Evolutionary conservation across 2,113 vertebrate species (phyloP).

Genomic region (Malurus cyaneus): DNA sequence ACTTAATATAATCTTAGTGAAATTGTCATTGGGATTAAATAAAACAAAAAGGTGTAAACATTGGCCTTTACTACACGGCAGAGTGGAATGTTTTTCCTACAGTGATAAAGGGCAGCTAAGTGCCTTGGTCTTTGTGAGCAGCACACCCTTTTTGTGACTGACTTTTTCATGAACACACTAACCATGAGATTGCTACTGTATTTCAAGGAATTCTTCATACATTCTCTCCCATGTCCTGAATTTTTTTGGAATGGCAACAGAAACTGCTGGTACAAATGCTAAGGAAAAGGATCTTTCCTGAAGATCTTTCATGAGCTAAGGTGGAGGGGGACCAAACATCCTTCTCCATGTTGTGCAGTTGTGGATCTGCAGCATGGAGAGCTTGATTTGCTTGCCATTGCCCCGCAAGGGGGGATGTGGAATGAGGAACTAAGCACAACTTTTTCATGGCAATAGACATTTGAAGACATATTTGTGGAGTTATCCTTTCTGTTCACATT

Average conservation of each 20-base stretch:
- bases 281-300: background rate
- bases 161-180: background rate
- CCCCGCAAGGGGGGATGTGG: background rate
- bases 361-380: background rate
- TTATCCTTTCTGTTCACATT: background rate
- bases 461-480: rapidly evolving
- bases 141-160: background rate
- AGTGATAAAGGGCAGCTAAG: background rate
- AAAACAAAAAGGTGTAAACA: background rate
- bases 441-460: background rate
- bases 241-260: background rate
- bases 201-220: background rate
- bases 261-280: background rate
- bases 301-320: background rate
- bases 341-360: background rate
- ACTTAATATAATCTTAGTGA: background rate
- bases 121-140: background rate
- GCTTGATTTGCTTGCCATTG: background rate
- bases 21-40: background rate
- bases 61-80: background rate
- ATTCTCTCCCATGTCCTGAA: background rate
- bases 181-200: background rate
- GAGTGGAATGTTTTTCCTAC: background rate
- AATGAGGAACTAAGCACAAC: background rate
- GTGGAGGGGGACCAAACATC: background rate